Conservation (phyloP, 1,140 invertebrate genomes). For the Drosophila kepulauana region DNA sequence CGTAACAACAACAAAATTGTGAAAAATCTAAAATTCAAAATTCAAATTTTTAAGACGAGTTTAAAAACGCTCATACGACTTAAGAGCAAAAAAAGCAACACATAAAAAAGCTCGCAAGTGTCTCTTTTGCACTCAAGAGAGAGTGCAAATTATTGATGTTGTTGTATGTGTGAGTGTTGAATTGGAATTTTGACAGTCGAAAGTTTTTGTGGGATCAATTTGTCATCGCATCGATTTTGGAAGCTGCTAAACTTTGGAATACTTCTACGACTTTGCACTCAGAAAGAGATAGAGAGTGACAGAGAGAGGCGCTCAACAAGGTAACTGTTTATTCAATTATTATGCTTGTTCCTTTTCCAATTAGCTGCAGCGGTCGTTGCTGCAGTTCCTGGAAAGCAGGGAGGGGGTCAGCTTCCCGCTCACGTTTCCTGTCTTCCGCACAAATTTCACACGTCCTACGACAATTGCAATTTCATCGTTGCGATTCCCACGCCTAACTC, state of each 20-base stretch:
- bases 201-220: slow-evolving; percentile 42
- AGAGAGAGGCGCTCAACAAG: slow-evolving; percentile 35
- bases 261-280: slow-evolving; percentile 12
- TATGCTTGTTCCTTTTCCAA: slow-evolving; percentile 18
- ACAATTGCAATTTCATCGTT: slow-evolving; percentile 71
- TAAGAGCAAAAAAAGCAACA: slow-evolving; percentile 11
- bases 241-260: slow-evolving; percentile 40
- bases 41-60: slow-evolving; percentile 12
- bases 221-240: slow-evolving; percentile 19
- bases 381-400: slow-evolving; percentile 30
- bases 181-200: slow-evolving; percentile 51
- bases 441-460: slow-evolving; percentile 73
- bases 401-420: slow-evolving; percentile 25
- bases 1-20: slow-evolving; percentile 38
- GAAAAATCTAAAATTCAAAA: slow-evolving; percentile 37
- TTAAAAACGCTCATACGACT: slow-evolving; percentile 15
- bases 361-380: slow-evolving; percentile 9
- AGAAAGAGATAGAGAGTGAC: neutral
- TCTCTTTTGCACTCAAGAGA: slow-evolving; percentile 15
- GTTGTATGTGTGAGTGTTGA: slow-evolving; percentile 18
- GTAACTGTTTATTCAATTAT: slow-evolving; percentile 10
- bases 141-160: slow-evolving; percentile 9
- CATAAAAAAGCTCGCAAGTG: slow-evolving; percentile 30
- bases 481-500: slow-evolving; percentile 64
- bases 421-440: slow-evolving; percentile 71